phyloP scores from a whole-genome alignment of 2,113 vertebrate genomes.

The Catagonus wagneri region DNA sequence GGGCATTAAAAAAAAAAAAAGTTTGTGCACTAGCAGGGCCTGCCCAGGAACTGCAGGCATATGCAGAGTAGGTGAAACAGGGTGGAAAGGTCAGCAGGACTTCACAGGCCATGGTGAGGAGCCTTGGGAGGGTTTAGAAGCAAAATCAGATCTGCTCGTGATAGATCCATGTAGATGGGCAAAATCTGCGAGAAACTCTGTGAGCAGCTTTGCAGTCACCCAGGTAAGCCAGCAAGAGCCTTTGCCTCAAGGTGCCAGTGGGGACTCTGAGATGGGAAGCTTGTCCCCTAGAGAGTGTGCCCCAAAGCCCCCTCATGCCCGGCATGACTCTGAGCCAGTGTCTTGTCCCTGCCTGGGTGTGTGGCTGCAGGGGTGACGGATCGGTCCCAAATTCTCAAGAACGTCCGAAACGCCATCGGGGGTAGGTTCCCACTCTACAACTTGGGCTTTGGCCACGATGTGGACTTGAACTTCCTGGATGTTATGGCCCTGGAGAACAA shows the following conservation, averaged over 20 bases:
- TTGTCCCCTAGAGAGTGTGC: background rate
- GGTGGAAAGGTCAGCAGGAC: background rate
- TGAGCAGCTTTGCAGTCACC: background rate
- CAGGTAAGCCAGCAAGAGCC: background rate
- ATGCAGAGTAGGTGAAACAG: background rate
- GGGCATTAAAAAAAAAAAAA: background rate
- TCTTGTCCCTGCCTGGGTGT: conserved; percentile 4
- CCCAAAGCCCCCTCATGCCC: background rate
- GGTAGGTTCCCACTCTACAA: conserved; percentile 91
- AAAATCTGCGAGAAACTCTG: background rate
- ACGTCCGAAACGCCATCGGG: conserved; percentile 86
- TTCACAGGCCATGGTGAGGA: background rate
- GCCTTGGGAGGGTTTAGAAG: background rate
- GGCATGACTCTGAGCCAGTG: background rate
- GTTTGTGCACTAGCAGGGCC: background rate
- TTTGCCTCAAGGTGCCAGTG: background rate
- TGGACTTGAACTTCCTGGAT: conserved; percentile 91
- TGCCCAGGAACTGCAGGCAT: background rate
- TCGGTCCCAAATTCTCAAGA: conserved; percentile 85
- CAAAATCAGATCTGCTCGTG: background rate
- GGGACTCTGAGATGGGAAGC: background rate
- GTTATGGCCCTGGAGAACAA: conserved; percentile 90
- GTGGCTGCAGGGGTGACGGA: conserved; percentile 88
- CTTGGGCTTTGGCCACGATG: conserved; percentile 91
- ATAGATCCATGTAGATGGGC: background rate